phyloP scores from a whole-genome alignment of 2,888 invertebrate genomes.

The Platycheirus albimanus region DNA sequence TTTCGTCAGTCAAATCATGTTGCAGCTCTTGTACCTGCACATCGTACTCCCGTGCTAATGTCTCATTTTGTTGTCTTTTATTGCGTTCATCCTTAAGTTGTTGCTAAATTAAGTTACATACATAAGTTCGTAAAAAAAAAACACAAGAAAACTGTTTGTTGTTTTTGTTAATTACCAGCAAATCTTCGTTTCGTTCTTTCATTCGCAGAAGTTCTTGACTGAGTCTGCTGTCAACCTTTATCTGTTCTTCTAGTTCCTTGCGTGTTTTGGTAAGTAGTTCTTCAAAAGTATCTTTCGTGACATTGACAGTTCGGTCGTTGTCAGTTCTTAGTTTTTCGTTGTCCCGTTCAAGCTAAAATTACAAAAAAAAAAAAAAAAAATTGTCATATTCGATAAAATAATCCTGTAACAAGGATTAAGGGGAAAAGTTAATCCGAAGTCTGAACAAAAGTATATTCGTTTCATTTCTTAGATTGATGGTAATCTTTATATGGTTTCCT shows the following conservation, averaged over 20 bases:
- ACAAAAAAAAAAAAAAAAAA: constrained; percentile 11
- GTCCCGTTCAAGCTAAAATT: constrained; percentile 83
- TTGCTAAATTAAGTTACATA: constrained; percentile 75
- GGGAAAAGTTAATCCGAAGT: no score
- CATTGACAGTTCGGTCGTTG: constrained; percentile 76
- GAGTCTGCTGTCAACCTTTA: constrained; percentile 77
- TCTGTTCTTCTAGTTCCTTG: constrained; percentile 84
- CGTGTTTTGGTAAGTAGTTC: constrained; percentile 84
- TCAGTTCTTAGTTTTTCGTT: constrained; percentile 82
- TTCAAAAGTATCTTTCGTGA: constrained; percentile 84
- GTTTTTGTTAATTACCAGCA: constrained; percentile 76
- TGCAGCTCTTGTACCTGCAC: constrained; percentile 80
- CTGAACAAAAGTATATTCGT: no score
- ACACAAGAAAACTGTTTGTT: no score
- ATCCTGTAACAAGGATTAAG: no score
- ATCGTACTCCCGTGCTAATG: constrained; percentile 79
- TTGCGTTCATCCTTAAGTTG: constrained; percentile 78
- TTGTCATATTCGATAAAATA: constrained; percentile 46
- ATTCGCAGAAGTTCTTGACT: constrained; percentile 79
- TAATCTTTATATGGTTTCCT: no score
- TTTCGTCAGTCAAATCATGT: constrained; percentile 80
- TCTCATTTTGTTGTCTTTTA: constrained; percentile 78
- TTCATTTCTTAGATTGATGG: no score
- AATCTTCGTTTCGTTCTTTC: constrained; percentile 77
- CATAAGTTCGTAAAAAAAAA: not conserved